These are phyloP conservation scores for Artemisiospiza belli DNA, from an alignment of 2,113 vertebrate species.

Conservation along the genomic window DNA sequence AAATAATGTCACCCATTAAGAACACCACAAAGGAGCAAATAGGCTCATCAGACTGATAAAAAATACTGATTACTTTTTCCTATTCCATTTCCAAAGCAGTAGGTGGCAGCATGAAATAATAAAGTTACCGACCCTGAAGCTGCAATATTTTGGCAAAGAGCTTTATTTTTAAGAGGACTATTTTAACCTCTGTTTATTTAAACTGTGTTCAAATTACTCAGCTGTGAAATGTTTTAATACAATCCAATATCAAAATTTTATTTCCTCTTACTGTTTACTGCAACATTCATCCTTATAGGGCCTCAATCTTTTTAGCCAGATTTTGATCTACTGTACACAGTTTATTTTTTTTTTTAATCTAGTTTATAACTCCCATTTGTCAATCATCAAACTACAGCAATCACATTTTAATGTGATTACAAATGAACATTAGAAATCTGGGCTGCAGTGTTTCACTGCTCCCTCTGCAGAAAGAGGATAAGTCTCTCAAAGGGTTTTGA, in stretches of 20 bases:
- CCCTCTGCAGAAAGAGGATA: background rate
- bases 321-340: background rate
- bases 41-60: background rate
- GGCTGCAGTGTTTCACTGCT: background rate
- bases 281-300: background rate
- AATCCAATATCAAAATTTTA: background rate
- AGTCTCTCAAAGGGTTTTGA: background rate
- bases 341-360: background rate
- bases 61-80: background rate
- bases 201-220: background rate
- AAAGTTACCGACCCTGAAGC: background rate
- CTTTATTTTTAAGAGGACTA: background rate
- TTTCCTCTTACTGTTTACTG: background rate
- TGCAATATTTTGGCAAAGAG: background rate
- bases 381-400: background rate
- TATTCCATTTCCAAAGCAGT: background rate
- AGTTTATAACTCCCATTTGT: background rate
- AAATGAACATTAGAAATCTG: background rate
- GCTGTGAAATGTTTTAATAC: background rate
- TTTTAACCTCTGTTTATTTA: background rate
- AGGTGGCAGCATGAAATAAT: conserved; percentile 48
- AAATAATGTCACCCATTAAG: background rate
- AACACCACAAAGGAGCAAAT: background rate
- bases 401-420: background rate
- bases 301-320: background rate